Base-by-base conservation (phyloP, 30 jellyfish, hydroid and myxozoan genomes). In the Catostylus mosaicus region DNA sequence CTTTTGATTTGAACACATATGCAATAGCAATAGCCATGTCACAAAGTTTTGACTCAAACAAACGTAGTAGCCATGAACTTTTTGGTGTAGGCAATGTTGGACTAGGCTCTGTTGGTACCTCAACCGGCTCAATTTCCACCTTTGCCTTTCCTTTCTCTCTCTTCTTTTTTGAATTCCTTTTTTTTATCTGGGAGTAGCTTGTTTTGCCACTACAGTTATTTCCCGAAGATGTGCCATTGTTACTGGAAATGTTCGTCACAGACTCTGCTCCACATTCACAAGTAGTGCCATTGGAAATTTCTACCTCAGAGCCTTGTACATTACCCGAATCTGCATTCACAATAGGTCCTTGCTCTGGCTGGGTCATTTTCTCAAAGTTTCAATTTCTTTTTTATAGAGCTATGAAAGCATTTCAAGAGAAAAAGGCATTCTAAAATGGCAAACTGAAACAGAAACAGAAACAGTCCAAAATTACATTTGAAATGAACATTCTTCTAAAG, bases 1-100 rank as follows among this genome's bases (percentile, higher is more conserved):
- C 99, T 70, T 94, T 94, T 27, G 99, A 94, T 64, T 88, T 84
- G 68, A 87, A 94, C 89, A 94, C 48, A 64, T 94, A 94, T 45
- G 99, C 91, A 8, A 94, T 86, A 22, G 99, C 99, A 52, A 94
- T 94, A 30, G 97, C 92, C 97, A 94, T 94, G 73, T 94, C 95
- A 83, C 93, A 94, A 24, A 88, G 89, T 56, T 94, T 94, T 67
- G 97, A 94, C 60, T 94, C 99, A 94, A 94, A 94, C 48, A 94
- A 45, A 37, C 99, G 82, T 30, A 94, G 87, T 61, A 94, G 67
- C 99, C 99, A 94, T 7, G 99, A 94, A 20, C 97, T 86, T 57
- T 78, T 96, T 9, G 96, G 88, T 33, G 96, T 82, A 36, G 99
- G 99, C 22, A 94, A 65, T 4, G 90, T 73, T 0, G 95, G 81